Percentiles rank a stretch among this genome's conserved stretches.
These are phyloP conservation scores for Crypturellus tataupa DNA, from an alignment of 2,797 vertebrate genomes.

Conservation along the genomic window DNA sequence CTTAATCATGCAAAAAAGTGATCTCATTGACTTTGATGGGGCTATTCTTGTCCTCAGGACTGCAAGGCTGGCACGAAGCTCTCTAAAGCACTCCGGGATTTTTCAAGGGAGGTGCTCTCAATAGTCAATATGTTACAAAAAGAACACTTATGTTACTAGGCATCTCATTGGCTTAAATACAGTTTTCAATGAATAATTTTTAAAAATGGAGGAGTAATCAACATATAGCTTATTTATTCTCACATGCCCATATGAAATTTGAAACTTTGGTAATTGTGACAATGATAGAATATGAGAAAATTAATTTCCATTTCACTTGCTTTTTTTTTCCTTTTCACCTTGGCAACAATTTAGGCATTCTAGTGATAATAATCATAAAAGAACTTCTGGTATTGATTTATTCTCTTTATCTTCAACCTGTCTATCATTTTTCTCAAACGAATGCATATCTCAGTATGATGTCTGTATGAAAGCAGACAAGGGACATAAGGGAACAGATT, in stretches of 20 bases:
- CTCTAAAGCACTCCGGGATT: not conserved
- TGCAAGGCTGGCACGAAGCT: not conserved
- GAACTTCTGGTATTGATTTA: not conserved
- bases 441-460: not conserved
- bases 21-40: slow-evolving; percentile 33
- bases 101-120: not conserved
- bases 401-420: not conserved
- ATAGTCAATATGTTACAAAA: not conserved
- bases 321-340: not conserved
- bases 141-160: not conserved
- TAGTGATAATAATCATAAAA: not conserved
- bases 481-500: not conserved
- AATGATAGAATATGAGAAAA: not conserved
- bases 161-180: not conserved
- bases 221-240: not conserved
- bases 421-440: not conserved
- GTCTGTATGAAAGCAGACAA: not conserved
- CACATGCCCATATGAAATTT: not conserved
- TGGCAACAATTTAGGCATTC: not conserved
- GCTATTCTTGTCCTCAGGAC: slow-evolving; percentile 47
- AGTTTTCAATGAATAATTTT: not conserved
- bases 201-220: not conserved
- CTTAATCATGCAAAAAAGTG: slow-evolving; percentile 68
- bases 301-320: not conserved
- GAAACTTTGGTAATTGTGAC: not conserved